These are phyloP conservation scores for Maylandia zebra DNA, from an alignment of 2,113 vertebrate species.

Conservation along the genomic window DNA sequence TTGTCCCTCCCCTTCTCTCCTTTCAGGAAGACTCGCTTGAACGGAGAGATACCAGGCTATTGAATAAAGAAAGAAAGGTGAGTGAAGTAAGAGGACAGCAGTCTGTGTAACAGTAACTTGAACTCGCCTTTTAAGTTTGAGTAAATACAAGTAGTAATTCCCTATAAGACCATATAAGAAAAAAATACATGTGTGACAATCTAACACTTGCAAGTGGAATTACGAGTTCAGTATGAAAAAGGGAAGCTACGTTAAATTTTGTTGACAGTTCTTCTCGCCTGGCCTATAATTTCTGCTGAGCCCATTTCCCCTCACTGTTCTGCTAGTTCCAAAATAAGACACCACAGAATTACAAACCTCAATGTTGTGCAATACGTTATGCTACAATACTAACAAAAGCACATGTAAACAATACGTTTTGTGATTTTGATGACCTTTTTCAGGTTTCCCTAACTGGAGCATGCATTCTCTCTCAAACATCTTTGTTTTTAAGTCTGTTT, in stretches of 20 bases:
- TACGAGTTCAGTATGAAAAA: neutral
- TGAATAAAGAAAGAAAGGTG: neutral
- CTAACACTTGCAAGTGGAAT: neutral
- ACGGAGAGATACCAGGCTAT: constrained; percentile 92
- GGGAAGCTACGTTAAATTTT: neutral
- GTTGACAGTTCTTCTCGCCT: neutral
- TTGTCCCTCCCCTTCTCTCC: constrained; percentile 92
- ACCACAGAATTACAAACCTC: neutral
- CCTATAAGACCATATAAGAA: neutral
- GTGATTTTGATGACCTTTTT: neutral
- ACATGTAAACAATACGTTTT: neutral
- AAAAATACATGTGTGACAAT: neutral
- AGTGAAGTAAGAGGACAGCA: neutral
- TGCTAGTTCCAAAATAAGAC: neutral
- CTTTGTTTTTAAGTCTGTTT: neutral
- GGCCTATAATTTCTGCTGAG: neutral
- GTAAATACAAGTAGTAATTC: neutral
- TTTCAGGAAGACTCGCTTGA: constrained; percentile 95
- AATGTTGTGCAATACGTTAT: neutral
- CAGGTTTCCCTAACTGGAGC: neutral
- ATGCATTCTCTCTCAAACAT: neutral
- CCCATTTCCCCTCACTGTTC: neutral
- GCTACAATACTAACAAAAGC: neutral
- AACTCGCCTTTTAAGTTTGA: neutral
- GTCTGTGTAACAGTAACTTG: neutral